Evolutionary conservation across 2,797 vertebrate species (phyloP).

Genomic region (Gallinago nigripennis): DNA sequence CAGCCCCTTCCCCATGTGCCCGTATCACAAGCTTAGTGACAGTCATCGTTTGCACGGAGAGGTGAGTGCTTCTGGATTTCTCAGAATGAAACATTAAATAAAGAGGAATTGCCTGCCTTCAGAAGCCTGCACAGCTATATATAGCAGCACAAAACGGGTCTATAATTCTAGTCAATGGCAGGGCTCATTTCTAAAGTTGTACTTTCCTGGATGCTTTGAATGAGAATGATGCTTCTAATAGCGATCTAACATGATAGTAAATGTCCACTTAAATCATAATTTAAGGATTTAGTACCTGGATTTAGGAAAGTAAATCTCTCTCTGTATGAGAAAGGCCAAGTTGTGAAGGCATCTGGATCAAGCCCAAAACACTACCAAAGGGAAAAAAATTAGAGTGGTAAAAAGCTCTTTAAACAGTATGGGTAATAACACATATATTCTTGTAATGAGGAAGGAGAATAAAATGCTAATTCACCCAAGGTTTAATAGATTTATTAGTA

Average conservation of each 20-base stretch:
- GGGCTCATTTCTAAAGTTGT: conserved; percentile 45
- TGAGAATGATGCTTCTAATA: conserved; percentile 49
- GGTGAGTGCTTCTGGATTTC: background rate
- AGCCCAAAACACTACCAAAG: conserved; percentile 8
- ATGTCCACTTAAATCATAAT: conserved; percentile 49
- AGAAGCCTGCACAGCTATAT: background rate
- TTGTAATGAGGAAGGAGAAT: conserved; percentile 64
- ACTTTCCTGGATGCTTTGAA: conserved; percentile 45
- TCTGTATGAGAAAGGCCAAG: conserved; percentile 19
- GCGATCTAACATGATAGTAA: conserved; percentile 17
- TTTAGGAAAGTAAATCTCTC: conserved; percentile 49
- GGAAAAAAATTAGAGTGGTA: background rate
- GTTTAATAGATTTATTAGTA: conserved; percentile 61
- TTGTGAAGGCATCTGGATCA: conserved; percentile 31
- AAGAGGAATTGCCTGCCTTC: background rate
- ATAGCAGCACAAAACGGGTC: conserved; percentile 14
- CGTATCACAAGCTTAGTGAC: background rate
- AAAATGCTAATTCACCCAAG: conserved; percentile 50
- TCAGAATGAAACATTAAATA: background rate
- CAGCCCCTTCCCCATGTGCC: background rate
- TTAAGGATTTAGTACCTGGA: conserved; percentile 13
- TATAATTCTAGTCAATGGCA: conserved; percentile 57
- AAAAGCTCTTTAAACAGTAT: conserved; percentile 42
- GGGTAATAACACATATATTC: conserved; percentile 58
- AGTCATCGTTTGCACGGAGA: background rate